Base-by-base conservation (phyloP, 2,113 vertebrate genomes). In the Oryzias melastigma region DNA sequence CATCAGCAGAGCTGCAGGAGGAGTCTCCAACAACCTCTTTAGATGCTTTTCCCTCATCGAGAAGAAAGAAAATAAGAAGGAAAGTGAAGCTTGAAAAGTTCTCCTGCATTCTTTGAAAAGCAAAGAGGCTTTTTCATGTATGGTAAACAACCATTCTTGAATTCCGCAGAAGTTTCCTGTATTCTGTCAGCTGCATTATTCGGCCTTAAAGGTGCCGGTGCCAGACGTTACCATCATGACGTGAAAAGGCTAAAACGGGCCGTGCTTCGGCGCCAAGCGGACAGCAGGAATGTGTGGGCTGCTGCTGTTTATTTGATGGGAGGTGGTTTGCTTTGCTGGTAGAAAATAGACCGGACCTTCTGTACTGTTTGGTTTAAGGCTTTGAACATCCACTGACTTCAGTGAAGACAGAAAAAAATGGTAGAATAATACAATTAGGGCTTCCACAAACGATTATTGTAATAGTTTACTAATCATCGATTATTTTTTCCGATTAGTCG, bases 351-450 rank as follows among this genome's bases (percentile, higher is more conserved):
- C 25, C 40, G 43, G 67, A 77, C 66, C 66, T 64, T 79, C 3
- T 73, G 81, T 68, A 69, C 55, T 87, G 74, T 83, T 84, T 84
- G 64, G 69, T 70, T 80, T 81, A 73, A 58, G 73, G 75, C 74
- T 73, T 68, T 45, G 67, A 83, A 68, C 69, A 80, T 77, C 74
- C 84, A 73, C 65, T 67, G 66, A 71, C 62, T 73, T 58, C 25
- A 49, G 57, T 4, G 65, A 52, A 12, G 10, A 35, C 52, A 44
- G 25, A 35, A 59, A 45, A 46, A 40, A 62, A 27, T n/a, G n/a
- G n/a, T 5, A 27, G 6, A 27, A 27, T 5, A 27, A 27, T 22
- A 3, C 3, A 3, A 22, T 2, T 2, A 22, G 3, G 22, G 22
- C 22, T 22, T 22, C 22, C 2, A 22, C 22, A 22, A 22, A 22